Base-by-base conservation (phyloP, 2,888 invertebrate genomes). In the Mycalesis mineus region DNA sequence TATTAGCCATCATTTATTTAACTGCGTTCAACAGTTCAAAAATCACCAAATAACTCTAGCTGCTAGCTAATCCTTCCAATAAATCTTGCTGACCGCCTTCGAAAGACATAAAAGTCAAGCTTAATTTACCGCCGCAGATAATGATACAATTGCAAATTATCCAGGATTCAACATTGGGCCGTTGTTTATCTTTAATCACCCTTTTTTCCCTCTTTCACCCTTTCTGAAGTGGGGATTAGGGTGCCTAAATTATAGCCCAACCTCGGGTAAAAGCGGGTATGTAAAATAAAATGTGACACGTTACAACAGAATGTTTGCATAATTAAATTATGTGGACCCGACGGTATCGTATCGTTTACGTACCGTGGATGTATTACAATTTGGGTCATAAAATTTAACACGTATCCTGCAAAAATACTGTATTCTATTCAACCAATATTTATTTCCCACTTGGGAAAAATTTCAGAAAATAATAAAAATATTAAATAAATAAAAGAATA, bases 121-220 rank as follows among this genome's bases (percentile, higher is more conserved):
- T 77, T 78, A 78, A 83, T 82, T 81, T 78, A 76, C 73, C 70
- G 72, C 74, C 70, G 71, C 71, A 79, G 77, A 81, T 82, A 81
- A 82, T 80, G 78, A 78, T 77, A 83, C 78, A 80, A 82, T 83
- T 82, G 83, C 81, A 84, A 87, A 88, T 87, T 84, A 84, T 78
- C 69, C 74, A 65, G 68, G 73, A 73, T 71, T 52, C 72, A 73
- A 76, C 75, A 80, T 79, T 79, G 63, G 74, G 70, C 75, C 75
- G 77, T 80, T 86, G 86, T 88, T 88, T 88, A 88, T 88, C 87
- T 87, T 84, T 83, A 83, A 87, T 86, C 87, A 79, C 84, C 87
- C 84, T 78, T 84, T 84, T 79, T 80, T 77, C 76, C 75, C 77
- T 71, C 66, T 74, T 77, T 71, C 72, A 78, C 79, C 86, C 85